Evolutionary conservation across 1,140 invertebrate species (phyloP), one percentile per base, ranked within the genome.

Genomic region (Nebria ingens): DNA sequence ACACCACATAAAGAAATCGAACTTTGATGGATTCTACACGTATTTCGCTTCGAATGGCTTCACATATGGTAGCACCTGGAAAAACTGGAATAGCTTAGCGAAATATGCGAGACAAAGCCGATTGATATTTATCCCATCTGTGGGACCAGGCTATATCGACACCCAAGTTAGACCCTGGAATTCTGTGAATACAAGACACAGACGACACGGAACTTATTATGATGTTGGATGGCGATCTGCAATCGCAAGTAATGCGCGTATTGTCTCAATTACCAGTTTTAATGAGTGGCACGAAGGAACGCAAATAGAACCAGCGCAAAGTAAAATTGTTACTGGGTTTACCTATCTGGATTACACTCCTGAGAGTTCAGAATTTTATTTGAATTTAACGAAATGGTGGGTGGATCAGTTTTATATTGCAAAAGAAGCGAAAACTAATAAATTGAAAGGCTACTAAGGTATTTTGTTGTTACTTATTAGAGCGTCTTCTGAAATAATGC

Each of bases 1-100:
- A 50, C 72, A 70, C 59, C 71, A 76, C 53, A 73, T 77, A 38
- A 76, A 75, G 60, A 75, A 77, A 54, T 72, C 79, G 15, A 73
- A 78, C 56, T 82, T 82, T 59, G 79, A 82, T 66, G 79, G 79
- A 6, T 82, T 81, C 61, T 82, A 82, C 57, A 80, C 77, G n/a
- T 80, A 80, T 52, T 73, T 79, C 61, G 76, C 78, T 1, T 73
- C 72, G 21, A 81, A 81, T 66, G 77, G 77, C 1, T 79, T 79
- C 40, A 78, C 76, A 57, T 81, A 76, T 60, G 78, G 79, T 12
- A 80, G 78, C 56, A 76, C 79, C 6, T 82, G 79, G 79, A 82
- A 82, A 64, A 81, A 82, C 66, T 82, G 79, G 79, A 72, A 71
- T 49, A 73, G 71, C 62, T 63, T 82, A 11, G 73, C 74, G 53